Evolutionary conservation across 1,140 invertebrate genomes (phyloP), one percentile per base, ranked within the genome.

Genomic region (Pogonomyrmex californicus): DNA sequence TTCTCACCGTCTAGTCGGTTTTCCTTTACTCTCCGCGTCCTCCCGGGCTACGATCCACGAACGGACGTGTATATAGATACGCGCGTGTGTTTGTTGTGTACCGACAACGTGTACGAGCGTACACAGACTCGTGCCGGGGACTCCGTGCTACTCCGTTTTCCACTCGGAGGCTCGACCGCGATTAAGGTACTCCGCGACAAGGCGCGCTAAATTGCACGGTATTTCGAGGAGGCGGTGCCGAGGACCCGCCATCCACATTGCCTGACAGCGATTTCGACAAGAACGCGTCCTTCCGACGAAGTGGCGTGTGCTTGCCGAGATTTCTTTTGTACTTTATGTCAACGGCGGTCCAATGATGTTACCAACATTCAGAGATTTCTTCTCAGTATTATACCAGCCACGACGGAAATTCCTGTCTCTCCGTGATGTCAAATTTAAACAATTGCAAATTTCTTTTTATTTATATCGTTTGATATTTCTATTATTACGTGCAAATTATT

Each of bases 131-230:
- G 23, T 23, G 23, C 23, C 23, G 23, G 56, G n/a, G 38, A 60
- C 38, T 54, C 47, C 47, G 30, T 49, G 75, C 68, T 65, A 86
- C 58, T 85, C 47, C 73, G 86, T 89, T 87, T 85, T 87, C 73
- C 60, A 60, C 68, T 87, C 77, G 60, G 47, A 79, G 78, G 60
- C 54, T 87, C 47, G 73, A 49, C 79, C 60, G 79, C 86, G 79
- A 90, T 90, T 90, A 90, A 87, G 62, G 71, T 65, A 75, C 76
- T 79, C 30, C 23, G 56, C 88, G 79, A 90, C 86, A 90, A 90
- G 86, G 85, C 86, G 66, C 49, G 23, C 38, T 79, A 85, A 90
- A 90, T 87, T 87, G 88, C 86, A 85, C 10, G 66, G 75, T 90
- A 90, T 90, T 85, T 78, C 70, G 76, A 86, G 62, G 71, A 89